A percentile compares a stretch with the other conserved stretches of the same genome.
These are phyloP conservation scores for Mugil cephalus DNA, from an alignment of 2,113 vertebrate species.

Conservation along the genomic window DNA sequence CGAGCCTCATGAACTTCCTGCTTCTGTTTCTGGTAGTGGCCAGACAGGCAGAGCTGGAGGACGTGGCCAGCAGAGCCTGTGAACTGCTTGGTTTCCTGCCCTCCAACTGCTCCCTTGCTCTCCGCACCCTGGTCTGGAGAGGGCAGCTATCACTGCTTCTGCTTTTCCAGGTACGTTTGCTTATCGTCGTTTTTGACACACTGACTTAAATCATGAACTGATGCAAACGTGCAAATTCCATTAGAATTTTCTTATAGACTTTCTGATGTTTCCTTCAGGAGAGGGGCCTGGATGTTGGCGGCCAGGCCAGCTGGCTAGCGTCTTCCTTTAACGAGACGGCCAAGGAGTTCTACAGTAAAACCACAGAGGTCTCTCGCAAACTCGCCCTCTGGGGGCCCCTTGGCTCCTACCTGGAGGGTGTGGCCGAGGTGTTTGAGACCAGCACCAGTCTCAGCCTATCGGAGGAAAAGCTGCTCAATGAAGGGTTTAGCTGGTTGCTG, in stretches of 20 bases:
- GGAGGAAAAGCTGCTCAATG: constrained; percentile 93
- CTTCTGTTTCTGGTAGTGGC: constrained; percentile 91
- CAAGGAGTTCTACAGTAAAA: constrained; percentile 93
- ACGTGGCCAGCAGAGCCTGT: constrained; percentile 87
- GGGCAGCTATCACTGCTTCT: constrained; percentile 92
- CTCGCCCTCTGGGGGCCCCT: constrained; percentile 92
- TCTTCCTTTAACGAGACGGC: constrained; percentile 88
- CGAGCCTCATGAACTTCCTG: constrained; percentile 94
- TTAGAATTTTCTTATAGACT: not conserved
- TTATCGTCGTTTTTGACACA: not conserved
- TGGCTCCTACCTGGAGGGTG: constrained; percentile 91
- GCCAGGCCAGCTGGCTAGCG: constrained; percentile 88
- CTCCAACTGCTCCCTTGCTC: constrained; percentile 75
- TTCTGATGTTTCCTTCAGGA: constrained; percentile 74
- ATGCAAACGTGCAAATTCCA: not conserved
- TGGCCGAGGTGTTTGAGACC: constrained; percentile 93
- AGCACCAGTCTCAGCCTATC: constrained; percentile 89
- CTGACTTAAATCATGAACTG: no score
- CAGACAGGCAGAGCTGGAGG: constrained; percentile 88
- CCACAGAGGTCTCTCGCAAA: constrained; percentile 86
- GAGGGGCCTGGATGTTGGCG: constrained; percentile 89
- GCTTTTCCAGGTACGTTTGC: constrained; percentile 82
- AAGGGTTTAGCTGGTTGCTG: constrained; percentile 94
- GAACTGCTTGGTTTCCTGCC: constrained; percentile 89
- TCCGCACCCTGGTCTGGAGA: constrained; percentile 90